Evolutionary conservation across 1,140 invertebrate genomes (phyloP).

Genomic region (Leucophenga varia): DNA sequence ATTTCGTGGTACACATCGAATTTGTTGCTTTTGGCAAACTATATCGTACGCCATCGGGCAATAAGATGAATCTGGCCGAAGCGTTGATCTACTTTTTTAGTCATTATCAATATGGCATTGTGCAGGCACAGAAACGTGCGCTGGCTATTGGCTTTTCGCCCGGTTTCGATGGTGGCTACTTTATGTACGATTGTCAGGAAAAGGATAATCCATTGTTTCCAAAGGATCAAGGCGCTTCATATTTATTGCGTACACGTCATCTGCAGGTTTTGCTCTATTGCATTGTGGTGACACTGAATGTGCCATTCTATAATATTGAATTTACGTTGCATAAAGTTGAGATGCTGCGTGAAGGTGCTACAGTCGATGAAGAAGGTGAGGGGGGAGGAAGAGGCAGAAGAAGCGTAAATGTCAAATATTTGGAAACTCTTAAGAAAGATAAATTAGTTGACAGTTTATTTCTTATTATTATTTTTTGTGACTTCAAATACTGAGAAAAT

Average conservation of each 20-base stretch:
- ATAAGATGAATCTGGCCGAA: slow-evolving; percentile 63
- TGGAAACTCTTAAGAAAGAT: too few relatives aligned
- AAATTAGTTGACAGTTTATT: too few relatives aligned
- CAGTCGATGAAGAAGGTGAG: slow-evolving; percentile 33
- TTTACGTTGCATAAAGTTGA: slow-evolving; percentile 49
- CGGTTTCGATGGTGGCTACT: slow-evolving; percentile 59
- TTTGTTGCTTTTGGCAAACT: slow-evolving; percentile 62
- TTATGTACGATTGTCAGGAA: slow-evolving; percentile 66
- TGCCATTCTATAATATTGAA: slow-evolving; percentile 52
- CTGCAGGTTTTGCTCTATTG: slow-evolving; percentile 64
- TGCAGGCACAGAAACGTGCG: slow-evolving; percentile 59
- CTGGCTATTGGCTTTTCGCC: slow-evolving; percentile 61
- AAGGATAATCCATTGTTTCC: slow-evolving; percentile 62
- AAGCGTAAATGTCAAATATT: too few relatives aligned
- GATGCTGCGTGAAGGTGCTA: slow-evolving; percentile 38
- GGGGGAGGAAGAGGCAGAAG: slow-evolving; percentile 16
- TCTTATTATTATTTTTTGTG: too few relatives aligned
- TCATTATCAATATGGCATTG: slow-evolving; percentile 58
- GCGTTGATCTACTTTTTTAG: slow-evolving; percentile 64
- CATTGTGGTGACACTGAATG: slow-evolving; percentile 60
- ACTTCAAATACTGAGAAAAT: too few relatives aligned
- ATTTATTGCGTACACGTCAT: slow-evolving; percentile 63
- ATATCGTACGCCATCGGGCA: slow-evolving; percentile 59
- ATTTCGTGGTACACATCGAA: slow-evolving; percentile 61
- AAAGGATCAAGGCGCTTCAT: slow-evolving; percentile 60